Evolutionary conservation across 2,888 invertebrate species (phyloP).

Genomic region (Pseudococcus viburni): DNA sequence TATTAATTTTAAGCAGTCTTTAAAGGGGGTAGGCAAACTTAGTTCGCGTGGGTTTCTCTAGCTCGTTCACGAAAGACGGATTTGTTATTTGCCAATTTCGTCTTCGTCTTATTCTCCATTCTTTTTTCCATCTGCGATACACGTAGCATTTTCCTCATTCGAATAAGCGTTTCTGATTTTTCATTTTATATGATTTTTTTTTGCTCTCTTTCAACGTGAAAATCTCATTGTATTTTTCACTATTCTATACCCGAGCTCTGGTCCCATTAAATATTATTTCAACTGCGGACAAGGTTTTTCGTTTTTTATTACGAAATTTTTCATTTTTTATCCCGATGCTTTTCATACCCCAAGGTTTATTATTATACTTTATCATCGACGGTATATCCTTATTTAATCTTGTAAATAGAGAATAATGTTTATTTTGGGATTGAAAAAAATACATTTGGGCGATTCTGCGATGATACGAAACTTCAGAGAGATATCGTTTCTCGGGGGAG

Average conservation of each 20-base stretch:
- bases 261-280: not conserved
- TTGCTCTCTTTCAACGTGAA: not conserved
- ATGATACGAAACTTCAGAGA: not conserved
- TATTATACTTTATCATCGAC: not conserved
- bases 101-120: not conserved
- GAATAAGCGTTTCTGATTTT: not conserved
- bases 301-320: not conserved
- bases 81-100: slow-evolving; percentile 5
- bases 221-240: not conserved
- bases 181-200: not conserved
- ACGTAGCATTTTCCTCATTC: not conserved
- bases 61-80: not conserved
- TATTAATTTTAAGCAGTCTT: slow-evolving; percentile 6
- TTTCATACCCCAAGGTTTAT: slow-evolving; percentile 1
- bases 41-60: not conserved
- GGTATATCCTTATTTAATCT: not conserved
- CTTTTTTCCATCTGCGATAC: not conserved
- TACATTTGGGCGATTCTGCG: not conserved
- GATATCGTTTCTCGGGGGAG: not conserved
- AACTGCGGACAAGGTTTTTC: not conserved
- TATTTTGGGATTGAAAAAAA: not conserved
- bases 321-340: not conserved
- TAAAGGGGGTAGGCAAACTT: not conserved
- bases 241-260: not conserved
- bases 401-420: not conserved